These are phyloP conservation scores for Malthinus seriepunctatus DNA, from an alignment of 2,888 invertebrate species.

Conservation along the genomic window DNA sequence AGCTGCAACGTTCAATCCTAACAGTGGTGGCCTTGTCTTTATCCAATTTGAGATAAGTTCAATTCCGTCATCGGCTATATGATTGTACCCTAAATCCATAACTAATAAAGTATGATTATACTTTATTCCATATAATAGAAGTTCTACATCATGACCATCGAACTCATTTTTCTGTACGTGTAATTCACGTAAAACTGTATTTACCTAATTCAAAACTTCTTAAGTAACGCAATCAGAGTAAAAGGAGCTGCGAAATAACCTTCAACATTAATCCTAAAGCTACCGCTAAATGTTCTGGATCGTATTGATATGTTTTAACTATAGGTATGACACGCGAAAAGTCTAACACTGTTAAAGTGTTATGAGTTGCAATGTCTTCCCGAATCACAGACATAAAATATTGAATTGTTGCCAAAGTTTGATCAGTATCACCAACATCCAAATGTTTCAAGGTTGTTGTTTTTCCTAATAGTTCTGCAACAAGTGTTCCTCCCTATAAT, in stretches of 20 bases:
- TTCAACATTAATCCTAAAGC: slow-evolving; percentile 48
- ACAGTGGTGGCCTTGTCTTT: slow-evolving; percentile 55
- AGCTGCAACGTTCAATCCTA: slow-evolving; percentile 59
- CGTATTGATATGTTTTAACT: slow-evolving; percentile 39
- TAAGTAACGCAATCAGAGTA: neutral
- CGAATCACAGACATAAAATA: slow-evolving; percentile 43
- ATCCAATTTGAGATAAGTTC: slow-evolving; percentile 61
- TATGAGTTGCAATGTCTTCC: slow-evolving; percentile 39
- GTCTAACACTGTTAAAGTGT: slow-evolving; percentile 44
- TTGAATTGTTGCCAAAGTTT: slow-evolving; percentile 58
- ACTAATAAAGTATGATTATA: slow-evolving; percentile 59
- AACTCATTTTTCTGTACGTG: slow-evolving; percentile 65
- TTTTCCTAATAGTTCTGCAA: slow-evolving; percentile 57
- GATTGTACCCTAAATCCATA: slow-evolving; percentile 64
- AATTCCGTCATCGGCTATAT: slow-evolving; percentile 63
- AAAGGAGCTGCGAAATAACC: slow-evolving; percentile 31
- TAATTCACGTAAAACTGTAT: slow-evolving; percentile 57
- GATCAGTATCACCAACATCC: slow-evolving; percentile 63
- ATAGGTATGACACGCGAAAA: slow-evolving; percentile 48
- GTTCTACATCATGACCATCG: slow-evolving; percentile 63
- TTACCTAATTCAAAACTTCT: slow-evolving; percentile 41
- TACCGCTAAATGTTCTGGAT: slow-evolving; percentile 44
- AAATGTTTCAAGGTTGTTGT: slow-evolving; percentile 56
- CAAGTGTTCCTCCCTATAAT: slow-evolving; percentile 55
- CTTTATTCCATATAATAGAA: slow-evolving; percentile 57